Evolutionary conservation across 2,797 vertebrate species (phyloP).

Genomic region (Cirrhinus mrigala): DNA sequence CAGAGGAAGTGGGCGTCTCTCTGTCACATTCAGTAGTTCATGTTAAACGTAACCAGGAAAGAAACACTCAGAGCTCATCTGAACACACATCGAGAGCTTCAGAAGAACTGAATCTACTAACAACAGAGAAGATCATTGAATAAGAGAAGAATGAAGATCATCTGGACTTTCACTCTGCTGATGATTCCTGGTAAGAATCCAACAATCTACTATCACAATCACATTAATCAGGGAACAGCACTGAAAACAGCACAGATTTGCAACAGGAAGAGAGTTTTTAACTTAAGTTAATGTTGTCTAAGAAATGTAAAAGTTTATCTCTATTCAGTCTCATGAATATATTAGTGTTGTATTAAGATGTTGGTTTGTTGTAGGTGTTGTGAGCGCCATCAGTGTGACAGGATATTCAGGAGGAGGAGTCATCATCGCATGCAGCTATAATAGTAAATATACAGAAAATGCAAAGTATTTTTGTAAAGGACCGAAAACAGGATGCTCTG

Average conservation of each 20-base stretch:
- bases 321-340: too few species aligned
- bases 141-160: too few species aligned
- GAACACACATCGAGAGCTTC: background rate
- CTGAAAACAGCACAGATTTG: too few species aligned
- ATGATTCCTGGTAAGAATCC: too few species aligned
- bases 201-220: too few species aligned
- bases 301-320: too few species aligned
- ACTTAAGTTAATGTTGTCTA: too few species aligned
- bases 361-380: background rate
- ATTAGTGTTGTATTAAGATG: background rate
- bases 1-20: background rate
- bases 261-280: too few species aligned
- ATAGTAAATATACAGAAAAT: background rate
- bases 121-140: too few species aligned
- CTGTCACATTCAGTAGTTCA: background rate
- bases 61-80: background rate
- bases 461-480: conserved; percentile 54
- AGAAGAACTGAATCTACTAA: background rate
- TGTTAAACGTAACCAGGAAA: background rate
- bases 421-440: conserved; percentile 56
- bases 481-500: rapidly evolving
- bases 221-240: too few species aligned
- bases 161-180: too few species aligned
- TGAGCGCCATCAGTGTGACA: conserved; percentile 17
- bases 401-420: background rate